These are phyloP conservation scores for Lithophane semibrunnea DNA, from an alignment of 2,888 invertebrate genomes.

Conservation along the genomic window DNA sequence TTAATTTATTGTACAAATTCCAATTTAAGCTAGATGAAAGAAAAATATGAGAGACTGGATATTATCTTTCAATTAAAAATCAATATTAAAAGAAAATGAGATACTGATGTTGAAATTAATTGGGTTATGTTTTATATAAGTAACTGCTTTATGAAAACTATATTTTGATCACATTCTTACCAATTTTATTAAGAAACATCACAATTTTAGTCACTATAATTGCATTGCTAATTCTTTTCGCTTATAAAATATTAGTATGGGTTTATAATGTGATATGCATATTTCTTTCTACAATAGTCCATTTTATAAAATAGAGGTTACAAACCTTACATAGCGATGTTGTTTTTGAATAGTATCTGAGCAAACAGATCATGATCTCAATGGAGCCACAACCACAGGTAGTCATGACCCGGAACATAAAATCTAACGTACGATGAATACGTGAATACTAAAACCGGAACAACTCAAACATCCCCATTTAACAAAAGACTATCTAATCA, in stretches of 20 bases:
- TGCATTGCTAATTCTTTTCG: neutral
- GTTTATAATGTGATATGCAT: neutral
- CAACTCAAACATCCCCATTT: neutral
- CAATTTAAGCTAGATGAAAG: slow-evolving; percentile 19
- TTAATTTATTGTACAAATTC: neutral
- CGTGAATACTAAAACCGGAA: slow-evolving; percentile 26
- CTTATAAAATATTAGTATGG: neutral
- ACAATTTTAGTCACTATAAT: neutral
- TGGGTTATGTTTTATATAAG: no score
- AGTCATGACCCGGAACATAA: slow-evolving; percentile 34
- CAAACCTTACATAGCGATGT: neutral
- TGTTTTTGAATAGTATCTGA: slow-evolving; percentile 18
- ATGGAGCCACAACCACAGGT: slow-evolving; percentile 32
- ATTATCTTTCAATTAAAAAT: slow-evolving; percentile 27
- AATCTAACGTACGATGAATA: slow-evolving; percentile 48
- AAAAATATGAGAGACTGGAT: slow-evolving; percentile 12
- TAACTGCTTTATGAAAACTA: no score
- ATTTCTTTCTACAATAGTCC: neutral
- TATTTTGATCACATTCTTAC: neutral
- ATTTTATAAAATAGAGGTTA: neutral
- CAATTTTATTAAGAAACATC: neutral
- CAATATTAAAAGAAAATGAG: neutral
- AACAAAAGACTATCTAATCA: slow-evolving; percentile 48
- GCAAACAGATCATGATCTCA: slow-evolving; percentile 52
- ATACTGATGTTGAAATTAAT: neutral